Evolutionary conservation across 2,797 vertebrate species (phyloP), one percentile per base, ranked within the genome.

Genomic region (Lagorchestes hirsutus): DNA sequence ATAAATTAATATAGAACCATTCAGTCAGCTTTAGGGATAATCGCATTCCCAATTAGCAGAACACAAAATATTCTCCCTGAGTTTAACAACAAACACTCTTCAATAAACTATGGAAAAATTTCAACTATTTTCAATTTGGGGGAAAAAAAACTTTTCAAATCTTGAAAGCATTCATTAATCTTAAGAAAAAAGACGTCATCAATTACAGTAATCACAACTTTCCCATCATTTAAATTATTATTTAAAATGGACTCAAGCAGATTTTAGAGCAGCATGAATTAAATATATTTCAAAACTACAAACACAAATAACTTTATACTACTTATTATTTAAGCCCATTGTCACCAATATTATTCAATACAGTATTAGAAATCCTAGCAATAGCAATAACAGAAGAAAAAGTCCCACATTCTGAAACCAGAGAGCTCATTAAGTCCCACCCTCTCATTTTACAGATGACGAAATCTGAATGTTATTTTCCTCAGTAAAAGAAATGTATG

Each of bases 221-320:
- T 92, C 13, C 62, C 94, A 92, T 94, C 74, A 95, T 55, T 90
- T 57, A 3, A 93, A 40, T 90, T 67, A 2, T 58, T 58, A 54
- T 93, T 91, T 11, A 46, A 87, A 87, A 46, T 9, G 40, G 12
- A 22, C 14, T 18, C 82, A 95, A 82, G 54, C 94, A 90, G 52
- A 95, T 56, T 58, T 91, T 95, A 9, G 94, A 95, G 95, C 58
- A 58, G 28, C 90, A 92, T 55, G 92, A 87, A 91, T 91, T 90
- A 94, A 94, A 95, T 9, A 90, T 54, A 93, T 4, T 4, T 95
- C 74, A 91, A 87, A 24, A 46, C 50, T 28, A 87, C 40, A 27
- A 87, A 87, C 27, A 87, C 74, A 87, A 87, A 50, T 27, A 50
- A 46, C 5, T 87, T 46, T 50, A 87, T 50, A 46, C 40, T 28